Evolutionary conservation across 2,888 invertebrate species (phyloP), one percentile per base, ranked within the genome.

Genomic region (Drosophila buzzatii): DNA sequence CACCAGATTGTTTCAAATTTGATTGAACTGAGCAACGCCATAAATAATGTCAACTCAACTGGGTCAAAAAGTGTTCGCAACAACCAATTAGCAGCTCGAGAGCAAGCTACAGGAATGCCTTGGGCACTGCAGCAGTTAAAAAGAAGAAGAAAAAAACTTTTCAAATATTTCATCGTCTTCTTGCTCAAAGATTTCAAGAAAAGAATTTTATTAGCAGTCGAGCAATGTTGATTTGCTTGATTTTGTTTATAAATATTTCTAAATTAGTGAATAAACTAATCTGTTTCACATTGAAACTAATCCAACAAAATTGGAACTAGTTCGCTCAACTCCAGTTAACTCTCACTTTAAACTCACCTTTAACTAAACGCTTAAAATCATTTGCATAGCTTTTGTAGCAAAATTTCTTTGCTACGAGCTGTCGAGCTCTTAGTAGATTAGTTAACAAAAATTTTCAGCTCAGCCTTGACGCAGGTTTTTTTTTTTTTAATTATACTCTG

Each of bases 401-500:
- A 14, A 20, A 52, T 53, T 53, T 49, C 49, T 33, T 18, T 27
- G 3, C 27, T 12, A 4, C 9, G 10, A 9, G 8, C 27, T n/a
- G 33, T 10, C 8, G 33, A 52, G 12, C 51, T 51, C 8, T 53
- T 23, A 53, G 53, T 16, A 53, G 37, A 37, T 53, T 53, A 53
- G 37, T 53, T 53, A 37, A 16, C 37, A 1, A 16, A 23, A 53
- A 23, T 27, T 31, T 6, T 5, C 14, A 33, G 51, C 44, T 65
- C 18, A 33, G 35, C 42, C 35, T 60, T 41, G 55, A 44, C 31
- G 49, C 18, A 31, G n/a, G 37, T 37, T 70, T 53, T 71, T 55
- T 58, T 45, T 64, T 72, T 87, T 84, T 73, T 75, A 89, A 86
- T 84, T 23, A 23, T 23, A 23, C 23, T 3, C 23, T 23, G 3